Conservation (phyloP, 1,140 invertebrate genomes). For the Lanistes nyassanus region DNA sequence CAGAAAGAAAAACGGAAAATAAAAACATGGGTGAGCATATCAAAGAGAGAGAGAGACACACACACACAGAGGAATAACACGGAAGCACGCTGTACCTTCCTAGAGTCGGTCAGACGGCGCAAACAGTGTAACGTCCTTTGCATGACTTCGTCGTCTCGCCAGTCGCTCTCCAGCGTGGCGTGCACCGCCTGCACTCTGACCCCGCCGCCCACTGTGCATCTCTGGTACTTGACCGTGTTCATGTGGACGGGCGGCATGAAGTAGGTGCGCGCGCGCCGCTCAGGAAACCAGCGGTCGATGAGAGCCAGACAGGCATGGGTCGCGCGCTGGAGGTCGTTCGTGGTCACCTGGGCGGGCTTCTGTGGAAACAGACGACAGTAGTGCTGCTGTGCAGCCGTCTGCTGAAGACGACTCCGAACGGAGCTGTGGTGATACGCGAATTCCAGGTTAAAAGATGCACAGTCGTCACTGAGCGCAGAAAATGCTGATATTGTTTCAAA, state of each 20-base stretch:
- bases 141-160: constrained; percentile 22
- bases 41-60: too few relatives aligned
- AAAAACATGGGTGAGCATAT: not conserved
- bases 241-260: constrained; percentile 22
- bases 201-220: not conserved
- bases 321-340: constrained; percentile 7
- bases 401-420: not conserved
- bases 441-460: not conserved
- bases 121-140: constrained; percentile 7
- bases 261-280: constrained; percentile 12
- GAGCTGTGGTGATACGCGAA: not conserved
- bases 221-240: constrained; percentile 7
- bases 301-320: constrained; percentile 11
- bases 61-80: too few relatives aligned
- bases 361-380: not conserved
- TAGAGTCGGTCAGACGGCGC: not conserved
- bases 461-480: not conserved
- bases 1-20: not conserved
- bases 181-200: not conserved
- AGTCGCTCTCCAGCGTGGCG: constrained; percentile 10
- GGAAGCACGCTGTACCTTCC: not conserved
- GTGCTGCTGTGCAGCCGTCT: too few relatives aligned
- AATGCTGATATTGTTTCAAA: too few relatives aligned
- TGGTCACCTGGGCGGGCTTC: constrained; percentile 1
- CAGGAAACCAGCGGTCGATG: constrained; percentile 11